phyloP scores from a whole-genome alignment of 2,888 invertebrate genomes.

The Gortyna flavago region DNA sequence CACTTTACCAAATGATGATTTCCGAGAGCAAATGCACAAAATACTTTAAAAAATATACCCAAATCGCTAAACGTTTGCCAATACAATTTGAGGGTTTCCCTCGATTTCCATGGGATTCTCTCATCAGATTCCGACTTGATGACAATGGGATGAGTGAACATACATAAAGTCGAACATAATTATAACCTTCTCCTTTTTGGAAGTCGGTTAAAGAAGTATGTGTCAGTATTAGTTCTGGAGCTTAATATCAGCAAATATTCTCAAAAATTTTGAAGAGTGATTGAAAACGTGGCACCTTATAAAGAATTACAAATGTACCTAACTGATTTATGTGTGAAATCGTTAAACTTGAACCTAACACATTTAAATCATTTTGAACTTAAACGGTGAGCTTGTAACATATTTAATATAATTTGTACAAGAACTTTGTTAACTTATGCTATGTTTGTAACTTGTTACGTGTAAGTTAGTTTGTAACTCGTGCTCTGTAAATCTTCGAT shows the following conservation, averaged over 20 bases:
- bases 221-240: no score
- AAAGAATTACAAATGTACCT: constrained; percentile 13
- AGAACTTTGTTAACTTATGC: constrained; percentile 55
- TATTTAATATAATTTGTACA: constrained; percentile 59
- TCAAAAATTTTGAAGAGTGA: neutral
- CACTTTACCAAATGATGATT: no score
- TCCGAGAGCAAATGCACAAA: no score
- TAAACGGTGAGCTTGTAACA: constrained; percentile 35
- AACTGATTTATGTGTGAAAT: constrained; percentile 41
- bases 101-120: no score
- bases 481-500: constrained; percentile 21
- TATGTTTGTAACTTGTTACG: constrained; percentile 49
- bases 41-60: no score
- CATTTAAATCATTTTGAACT: constrained; percentile 48
- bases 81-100: no score
- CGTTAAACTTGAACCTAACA: constrained; percentile 40
- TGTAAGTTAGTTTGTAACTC: constrained; percentile 55
- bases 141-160: no score
- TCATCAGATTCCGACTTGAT: no score
- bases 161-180: no score
- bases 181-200: no score
- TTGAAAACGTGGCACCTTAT: constrained; percentile 16
- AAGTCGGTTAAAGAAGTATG: no score
- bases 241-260: neutral
- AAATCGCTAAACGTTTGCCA: no score